Evolutionary conservation across 1,140 invertebrate genomes (phyloP).

Genomic region (Drosophila neocordata): DNA sequence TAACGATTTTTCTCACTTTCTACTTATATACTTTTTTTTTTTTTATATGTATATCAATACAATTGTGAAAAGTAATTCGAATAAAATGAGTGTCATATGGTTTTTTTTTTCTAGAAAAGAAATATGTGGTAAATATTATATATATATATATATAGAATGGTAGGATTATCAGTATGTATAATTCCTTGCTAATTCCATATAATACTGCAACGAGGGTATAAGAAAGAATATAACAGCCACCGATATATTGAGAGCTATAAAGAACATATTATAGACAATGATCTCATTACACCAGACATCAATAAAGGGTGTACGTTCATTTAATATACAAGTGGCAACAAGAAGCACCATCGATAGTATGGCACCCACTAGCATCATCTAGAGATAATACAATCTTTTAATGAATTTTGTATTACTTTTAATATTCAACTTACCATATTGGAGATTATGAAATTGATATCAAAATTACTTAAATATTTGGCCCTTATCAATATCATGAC

Average conservation of each 20-base stretch:
- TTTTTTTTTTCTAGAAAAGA: neutral
- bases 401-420: too few relatives aligned
- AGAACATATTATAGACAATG: conserved; percentile 46
- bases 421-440: conserved; percentile 34
- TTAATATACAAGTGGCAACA: conserved; percentile 30
- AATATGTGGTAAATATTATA: neutral
- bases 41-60: conserved; percentile 19
- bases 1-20: conserved; percentile 58
- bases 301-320: conserved; percentile 42
- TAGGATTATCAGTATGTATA: neutral
- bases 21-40: conserved; percentile 38
- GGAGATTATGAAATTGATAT: conserved; percentile 47
- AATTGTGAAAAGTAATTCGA: conserved; percentile 64
- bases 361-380: conserved; percentile 58
- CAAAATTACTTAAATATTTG: conserved; percentile 46
- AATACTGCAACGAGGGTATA: conserved; percentile 30
- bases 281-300: conserved; percentile 54
- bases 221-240: conserved; percentile 47
- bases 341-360: conserved; percentile 32
- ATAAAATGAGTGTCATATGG: conserved; percentile 61
- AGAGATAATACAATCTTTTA: neutral
- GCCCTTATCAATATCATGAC: conserved; percentile 47
- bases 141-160: too few relatives aligned
- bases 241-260: conserved; percentile 44
- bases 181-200: neutral